Conservation (phyloP, 2,888 invertebrate species). For the Andrena bucephala region DNA sequence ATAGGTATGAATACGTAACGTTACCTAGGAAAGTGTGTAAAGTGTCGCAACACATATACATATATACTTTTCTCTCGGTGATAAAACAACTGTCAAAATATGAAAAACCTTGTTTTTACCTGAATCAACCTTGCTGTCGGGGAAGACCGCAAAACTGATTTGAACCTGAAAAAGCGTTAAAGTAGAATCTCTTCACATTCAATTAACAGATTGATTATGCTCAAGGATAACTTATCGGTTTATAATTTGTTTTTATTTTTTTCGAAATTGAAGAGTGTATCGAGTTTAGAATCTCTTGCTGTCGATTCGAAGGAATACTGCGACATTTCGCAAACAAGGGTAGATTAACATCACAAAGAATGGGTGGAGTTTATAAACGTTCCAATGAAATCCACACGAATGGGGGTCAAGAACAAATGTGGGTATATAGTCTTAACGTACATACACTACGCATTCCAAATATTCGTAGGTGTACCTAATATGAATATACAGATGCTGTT, state of each 20-base stretch:
- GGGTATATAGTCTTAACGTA: slow-evolving; percentile 55
- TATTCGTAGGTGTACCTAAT: slow-evolving; percentile 62
- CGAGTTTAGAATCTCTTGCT: slow-evolving; percentile 11
- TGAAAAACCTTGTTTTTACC: slow-evolving; percentile 82
- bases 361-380: slow-evolving; percentile 35
- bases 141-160: slow-evolving; percentile 83
- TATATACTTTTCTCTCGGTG: slow-evolving; percentile 78
- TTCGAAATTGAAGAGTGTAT: slow-evolving; percentile 21
- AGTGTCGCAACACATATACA: slow-evolving; percentile 32
- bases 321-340: slow-evolving; percentile 29
- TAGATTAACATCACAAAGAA: slow-evolving; percentile 38
- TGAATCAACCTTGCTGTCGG: slow-evolving; percentile 84
- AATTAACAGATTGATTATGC: slow-evolving; percentile 55
- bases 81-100: slow-evolving; percentile 75
- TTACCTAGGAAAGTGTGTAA: slow-evolving; percentile 44
- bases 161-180: slow-evolving; percentile 84
- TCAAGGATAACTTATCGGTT: slow-evolving; percentile 45
- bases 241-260: background rate
- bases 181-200: slow-evolving; percentile 76
- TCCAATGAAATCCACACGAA: slow-evolving; percentile 51
- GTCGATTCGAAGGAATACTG: slow-evolving; percentile 30
- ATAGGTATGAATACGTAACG: slow-evolving; percentile 23
- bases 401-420: slow-evolving; percentile 44
- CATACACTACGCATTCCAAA: slow-evolving; percentile 70
- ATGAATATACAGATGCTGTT: slow-evolving; percentile 54